phyloP scores from a whole-genome alignment of 53 echinoderm and acorn worm genomes.

The Paelopatides confundens region DNA sequence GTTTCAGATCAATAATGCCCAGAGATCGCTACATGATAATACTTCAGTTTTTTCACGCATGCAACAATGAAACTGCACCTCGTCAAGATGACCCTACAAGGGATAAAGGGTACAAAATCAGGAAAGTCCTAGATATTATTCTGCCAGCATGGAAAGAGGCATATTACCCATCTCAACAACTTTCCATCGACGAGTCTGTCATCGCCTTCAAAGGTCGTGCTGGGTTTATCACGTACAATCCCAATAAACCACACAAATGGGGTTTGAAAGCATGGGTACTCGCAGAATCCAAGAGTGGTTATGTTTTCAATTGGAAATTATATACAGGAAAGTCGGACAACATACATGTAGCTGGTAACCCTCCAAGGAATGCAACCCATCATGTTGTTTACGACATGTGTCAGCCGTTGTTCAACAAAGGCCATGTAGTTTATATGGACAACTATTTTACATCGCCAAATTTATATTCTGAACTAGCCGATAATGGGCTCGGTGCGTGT shows the following conservation, averaged over 20 bases:
- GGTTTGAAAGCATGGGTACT: constrained; percentile 24
- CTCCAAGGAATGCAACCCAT: no score
- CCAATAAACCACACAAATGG: no score
- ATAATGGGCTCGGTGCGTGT: constrained; percentile 2
- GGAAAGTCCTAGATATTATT: no score
- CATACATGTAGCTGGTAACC: no score
- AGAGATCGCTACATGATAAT: constrained; percentile 13
- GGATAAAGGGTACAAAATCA: background rate
- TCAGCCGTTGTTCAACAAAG: background rate
- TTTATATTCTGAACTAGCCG: constrained; percentile 22
- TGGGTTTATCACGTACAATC: no score
- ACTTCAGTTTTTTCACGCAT: background rate
- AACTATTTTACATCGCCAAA: constrained; percentile 39
- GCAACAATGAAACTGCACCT: constrained; percentile 1
- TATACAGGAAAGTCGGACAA: background rate
- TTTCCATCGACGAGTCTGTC: background rate
- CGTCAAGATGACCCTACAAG: background rate
- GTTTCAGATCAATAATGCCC: constrained; percentile 5
- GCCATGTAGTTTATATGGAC: no score
- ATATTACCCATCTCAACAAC: background rate
- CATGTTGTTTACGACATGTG: constrained; percentile 2
- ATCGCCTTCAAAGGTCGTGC: constrained; percentile 3
- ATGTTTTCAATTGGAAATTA: constrained; percentile 4
- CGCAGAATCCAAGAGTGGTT: no score
- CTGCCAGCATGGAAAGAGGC: no score